phyloP scores from a whole-genome alignment of 2,113 vertebrate genomes.

The Sceloporus undulatus region DNA sequence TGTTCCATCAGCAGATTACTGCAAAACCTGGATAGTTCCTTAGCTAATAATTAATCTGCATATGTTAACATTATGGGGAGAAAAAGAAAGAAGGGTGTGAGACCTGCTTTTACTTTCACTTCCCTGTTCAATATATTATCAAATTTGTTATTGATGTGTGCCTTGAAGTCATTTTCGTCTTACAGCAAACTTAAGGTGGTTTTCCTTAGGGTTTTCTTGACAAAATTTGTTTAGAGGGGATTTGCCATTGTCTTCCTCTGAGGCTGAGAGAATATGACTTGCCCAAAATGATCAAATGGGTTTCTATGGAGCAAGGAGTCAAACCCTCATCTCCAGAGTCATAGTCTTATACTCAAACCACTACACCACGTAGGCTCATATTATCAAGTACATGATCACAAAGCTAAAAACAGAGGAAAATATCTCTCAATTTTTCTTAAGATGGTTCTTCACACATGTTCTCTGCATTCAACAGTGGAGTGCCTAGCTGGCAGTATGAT shows the following conservation, averaged over 20 bases:
- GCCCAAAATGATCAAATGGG: too few species aligned
- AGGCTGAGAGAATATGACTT: too few species aligned
- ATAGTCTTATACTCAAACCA: too few species aligned
- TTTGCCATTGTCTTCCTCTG: too few species aligned
- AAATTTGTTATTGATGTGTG: too few species aligned
- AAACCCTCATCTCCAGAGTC: too few species aligned
- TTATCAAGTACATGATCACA: not conserved
- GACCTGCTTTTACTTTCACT: conserved; percentile 54
- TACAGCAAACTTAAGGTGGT: too few species aligned
- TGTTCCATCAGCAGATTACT: conserved; percentile 64
- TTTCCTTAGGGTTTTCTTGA: too few species aligned
- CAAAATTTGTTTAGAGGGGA: too few species aligned
- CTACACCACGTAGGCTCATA: too few species aligned
- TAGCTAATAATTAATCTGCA: conserved; percentile 55
- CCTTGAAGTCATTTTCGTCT: too few species aligned
- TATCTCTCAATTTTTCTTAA: conserved; percentile 34
- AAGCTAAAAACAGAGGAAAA: not conserved
- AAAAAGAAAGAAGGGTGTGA: not conserved
- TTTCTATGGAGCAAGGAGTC: too few species aligned
- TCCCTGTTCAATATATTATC: not conserved
- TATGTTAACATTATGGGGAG: conserved; percentile 27
- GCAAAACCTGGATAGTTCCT: conserved; percentile 58
- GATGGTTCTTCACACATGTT: not conserved
- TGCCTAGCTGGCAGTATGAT: not conserved
- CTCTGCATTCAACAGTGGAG: not conserved